A percentile compares a stretch with the other conserved stretches of the same genome.
Conservation (phyloP, 2,888 invertebrate genomes). For the Amiota communis region DNA sequence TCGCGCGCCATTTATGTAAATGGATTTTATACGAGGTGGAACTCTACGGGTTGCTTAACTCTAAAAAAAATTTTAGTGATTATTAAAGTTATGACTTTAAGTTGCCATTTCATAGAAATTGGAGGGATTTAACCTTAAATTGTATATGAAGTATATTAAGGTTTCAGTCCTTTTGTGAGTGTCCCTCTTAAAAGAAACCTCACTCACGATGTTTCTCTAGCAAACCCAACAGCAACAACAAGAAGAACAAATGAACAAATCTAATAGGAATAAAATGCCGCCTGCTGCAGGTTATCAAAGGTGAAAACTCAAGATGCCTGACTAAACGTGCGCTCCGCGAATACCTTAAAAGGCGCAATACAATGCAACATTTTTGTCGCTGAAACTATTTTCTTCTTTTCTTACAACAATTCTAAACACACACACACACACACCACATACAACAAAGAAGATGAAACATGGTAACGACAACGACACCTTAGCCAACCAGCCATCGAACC, state of each 20-base stretch:
- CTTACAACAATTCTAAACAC: background rate
- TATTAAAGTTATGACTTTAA: conserved; percentile 1
- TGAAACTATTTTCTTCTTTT: background rate
- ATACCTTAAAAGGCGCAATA: conserved; percentile 24
- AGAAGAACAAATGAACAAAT: conserved; percentile 6
- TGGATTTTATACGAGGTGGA: too few species aligned
- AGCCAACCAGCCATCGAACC: background rate
- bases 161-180: too few species aligned
- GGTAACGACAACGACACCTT: too few species aligned
- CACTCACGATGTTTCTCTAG: background rate
- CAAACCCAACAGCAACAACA: background rate
- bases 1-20: too few species aligned
- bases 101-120: too few species aligned
- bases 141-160: too few species aligned
- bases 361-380: conserved; percentile 27
- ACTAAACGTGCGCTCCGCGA: conserved; percentile 25
- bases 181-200: too few species aligned
- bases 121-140: too few species aligned
- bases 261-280: conserved; percentile 20
- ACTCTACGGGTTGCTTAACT: background rate
- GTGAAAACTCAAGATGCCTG: conserved; percentile 23
- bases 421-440: conserved; percentile 7
- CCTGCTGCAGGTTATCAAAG: conserved; percentile 22
- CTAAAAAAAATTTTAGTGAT: background rate
- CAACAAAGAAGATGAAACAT: background rate